Evolutionary conservation across 2,797 vertebrate species (phyloP), one percentile per base, ranked within the genome.

Genomic region (Apodemus agrarius): DNA sequence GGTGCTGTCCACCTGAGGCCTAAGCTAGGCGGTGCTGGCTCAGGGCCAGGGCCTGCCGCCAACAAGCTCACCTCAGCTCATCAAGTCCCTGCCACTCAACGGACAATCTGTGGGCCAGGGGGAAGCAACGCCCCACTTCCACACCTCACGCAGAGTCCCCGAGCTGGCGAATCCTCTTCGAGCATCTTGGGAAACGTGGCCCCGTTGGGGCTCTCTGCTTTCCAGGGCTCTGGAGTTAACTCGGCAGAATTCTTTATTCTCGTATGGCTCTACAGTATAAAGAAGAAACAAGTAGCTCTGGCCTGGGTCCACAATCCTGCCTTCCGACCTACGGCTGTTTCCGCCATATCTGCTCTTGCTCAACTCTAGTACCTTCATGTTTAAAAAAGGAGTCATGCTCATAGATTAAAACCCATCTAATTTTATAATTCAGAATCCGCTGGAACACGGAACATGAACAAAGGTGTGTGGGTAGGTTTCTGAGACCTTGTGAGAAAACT

Each of bases 81-180:
- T 6, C 0, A 6, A 0, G 9, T 0, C 17, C 5, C 26, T 5
- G 26, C 59, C 72, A 1, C 54, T 2, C 63, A 8, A 1, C 3
- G 24, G 40, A 12, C 24, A 54, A 43, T n/a, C 1, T 8, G 21
- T 1, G 11, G 17, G 37, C n/a, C 26, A 34, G 31, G 31, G 67
- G 22, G 2, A 3, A n/a, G 34, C n/a, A 24, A 26, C 21, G 17
- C 43, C 34, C 2, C 11, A 1, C 63, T 54, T 67, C 3, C n/a
- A 49, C 19, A 13, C 34, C 16, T 78, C 40, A 26, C 4, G 10
- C 10, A 59, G 9, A 78, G 12, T 61, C 5, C 37, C 61, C 8
- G n/a, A 80, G 24, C 5, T 21, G 22, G 31, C 0, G 12, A 26
- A 17, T 65, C 26, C 26, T 91, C 65, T 37, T 59, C 81, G 29